These are phyloP conservation scores for Neocrepidodera transversa DNA, from an alignment of 2,888 invertebrate species.

Conservation along the genomic window DNA sequence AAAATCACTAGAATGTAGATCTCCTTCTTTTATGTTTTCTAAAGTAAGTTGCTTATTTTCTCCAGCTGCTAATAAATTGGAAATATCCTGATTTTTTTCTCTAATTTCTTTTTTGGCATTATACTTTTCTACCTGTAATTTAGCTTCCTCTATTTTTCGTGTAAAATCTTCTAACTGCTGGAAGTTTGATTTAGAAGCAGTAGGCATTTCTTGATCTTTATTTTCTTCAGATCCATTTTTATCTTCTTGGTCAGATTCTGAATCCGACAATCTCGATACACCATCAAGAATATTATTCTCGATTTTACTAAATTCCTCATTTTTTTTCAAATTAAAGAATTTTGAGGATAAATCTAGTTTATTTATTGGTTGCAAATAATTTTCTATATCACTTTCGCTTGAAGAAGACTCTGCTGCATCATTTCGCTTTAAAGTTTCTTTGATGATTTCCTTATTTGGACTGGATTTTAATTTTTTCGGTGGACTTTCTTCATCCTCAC, in stretches of 20 bases:
- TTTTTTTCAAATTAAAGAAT: constrained; percentile 59
- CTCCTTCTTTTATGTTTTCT: constrained; percentile 38
- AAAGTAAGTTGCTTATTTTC: constrained; percentile 62
- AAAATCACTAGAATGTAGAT: constrained; percentile 53
- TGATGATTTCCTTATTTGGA: neutral
- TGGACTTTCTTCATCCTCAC: constrained; percentile 41
- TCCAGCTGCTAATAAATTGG: constrained; percentile 71
- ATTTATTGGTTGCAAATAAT: constrained; percentile 63
- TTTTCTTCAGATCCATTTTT: constrained; percentile 25
- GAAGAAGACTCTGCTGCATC: constrained; percentile 47
- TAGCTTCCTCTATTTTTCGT: constrained; percentile 68
- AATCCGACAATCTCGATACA: constrained; percentile 50
- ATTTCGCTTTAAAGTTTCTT: too few species aligned
- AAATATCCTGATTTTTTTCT: constrained; percentile 63
- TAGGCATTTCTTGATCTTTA: constrained; percentile 8
- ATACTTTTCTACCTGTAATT: constrained; percentile 65
- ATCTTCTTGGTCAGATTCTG: constrained; percentile 51
- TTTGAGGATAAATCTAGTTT: constrained; percentile 65
- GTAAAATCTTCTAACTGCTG: constrained; percentile 67
- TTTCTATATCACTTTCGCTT: constrained; percentile 63
- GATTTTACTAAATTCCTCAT: constrained; percentile 48
- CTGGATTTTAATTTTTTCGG: constrained; percentile 28
- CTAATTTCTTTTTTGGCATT: constrained; percentile 49
- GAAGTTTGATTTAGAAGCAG: constrained; percentile 58
- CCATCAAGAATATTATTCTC: constrained; percentile 54